phyloP scores from a whole-genome alignment of 2,888 invertebrate species.

The Drosophila basisetae region DNA sequence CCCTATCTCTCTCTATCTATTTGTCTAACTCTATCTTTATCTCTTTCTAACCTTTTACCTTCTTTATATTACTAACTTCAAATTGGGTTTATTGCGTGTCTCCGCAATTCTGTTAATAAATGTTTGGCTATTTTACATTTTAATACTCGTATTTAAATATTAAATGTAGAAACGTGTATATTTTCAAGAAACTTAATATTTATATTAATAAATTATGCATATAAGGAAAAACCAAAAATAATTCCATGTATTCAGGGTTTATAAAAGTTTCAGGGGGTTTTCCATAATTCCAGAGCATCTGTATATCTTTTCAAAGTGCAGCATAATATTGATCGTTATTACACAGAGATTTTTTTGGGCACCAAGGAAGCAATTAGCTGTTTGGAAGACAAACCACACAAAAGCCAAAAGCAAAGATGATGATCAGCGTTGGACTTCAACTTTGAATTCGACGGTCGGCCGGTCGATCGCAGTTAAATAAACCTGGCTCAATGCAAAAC shows the following conservation, averaged over 20 bases:
- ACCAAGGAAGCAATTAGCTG: conserved; percentile 70
- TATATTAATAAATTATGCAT: not conserved
- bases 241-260: not conserved
- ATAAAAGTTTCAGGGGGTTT: not conserved
- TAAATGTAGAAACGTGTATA: not conserved
- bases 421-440: conserved; percentile 47
- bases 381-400: conserved; percentile 37
- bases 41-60: too few relatives aligned
- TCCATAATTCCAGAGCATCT: not conserved
- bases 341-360: conserved; percentile 37
- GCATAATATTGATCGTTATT: conserved; percentile 27
- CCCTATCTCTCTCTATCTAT: too few relatives aligned
- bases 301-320: not conserved
- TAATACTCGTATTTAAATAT: not conserved
- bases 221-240: not conserved
- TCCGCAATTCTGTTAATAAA: too few relatives aligned
- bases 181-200: not conserved
- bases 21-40: too few relatives aligned
- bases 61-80: too few relatives aligned
- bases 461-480: conserved; percentile 48
- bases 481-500: conserved; percentile 79
- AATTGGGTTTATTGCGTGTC: too few relatives aligned
- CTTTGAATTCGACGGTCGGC: conserved; percentile 39
- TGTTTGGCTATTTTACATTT: too few relatives aligned
- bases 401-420: conserved; percentile 43